Evolutionary conservation across 2,888 invertebrate species (phyloP), one percentile per base, ranked within the genome.

Genomic region (Tipula confusa): DNA sequence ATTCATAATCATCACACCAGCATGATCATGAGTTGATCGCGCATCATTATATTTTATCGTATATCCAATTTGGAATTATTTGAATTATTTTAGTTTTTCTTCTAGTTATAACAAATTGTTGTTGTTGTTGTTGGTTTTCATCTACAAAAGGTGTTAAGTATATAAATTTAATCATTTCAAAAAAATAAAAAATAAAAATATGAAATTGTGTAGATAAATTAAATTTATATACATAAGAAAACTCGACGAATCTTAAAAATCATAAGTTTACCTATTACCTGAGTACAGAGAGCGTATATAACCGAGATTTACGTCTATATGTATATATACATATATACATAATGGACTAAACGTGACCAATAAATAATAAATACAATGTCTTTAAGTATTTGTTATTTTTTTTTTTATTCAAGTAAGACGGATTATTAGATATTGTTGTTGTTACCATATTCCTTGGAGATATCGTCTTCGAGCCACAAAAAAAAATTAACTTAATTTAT

Each of bases 1-100:
- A 64, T 64, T 64, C 64, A 64, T 64, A 64, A 64, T 64, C 64
- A 64, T 64, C 64, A 64, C 64, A 64, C 64, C 64, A 64, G 64
- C 64, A 24, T 64, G 64, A 64, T 64, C 64, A 64, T 64, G 9
- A 64, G 24, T 64, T 64, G 64, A 64, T 64, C 64, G 64, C 64
- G 9, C 64, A 64, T 64, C 64, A 64, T 64, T 64, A 64, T 64
- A 64, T 64, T 64, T 64, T 64, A 64, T 64, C 64, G 64, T 64
- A 64, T 24, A 64, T 64, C 64, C 64, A 64, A 64, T 64, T 64
- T 64, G 64, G 64, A 64, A 64, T 24, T 64, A 64, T 64, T 64
- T n/a, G 6, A n/a, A n/a, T 64, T 38, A 4, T 38, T 24, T 7
- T 24, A 24, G 9, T 48, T 18, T 64, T 24, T 64, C 64, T 64